phyloP scores from a whole-genome alignment of 1,140 invertebrate genomes.

The Arctopsyche grandis region DNA sequence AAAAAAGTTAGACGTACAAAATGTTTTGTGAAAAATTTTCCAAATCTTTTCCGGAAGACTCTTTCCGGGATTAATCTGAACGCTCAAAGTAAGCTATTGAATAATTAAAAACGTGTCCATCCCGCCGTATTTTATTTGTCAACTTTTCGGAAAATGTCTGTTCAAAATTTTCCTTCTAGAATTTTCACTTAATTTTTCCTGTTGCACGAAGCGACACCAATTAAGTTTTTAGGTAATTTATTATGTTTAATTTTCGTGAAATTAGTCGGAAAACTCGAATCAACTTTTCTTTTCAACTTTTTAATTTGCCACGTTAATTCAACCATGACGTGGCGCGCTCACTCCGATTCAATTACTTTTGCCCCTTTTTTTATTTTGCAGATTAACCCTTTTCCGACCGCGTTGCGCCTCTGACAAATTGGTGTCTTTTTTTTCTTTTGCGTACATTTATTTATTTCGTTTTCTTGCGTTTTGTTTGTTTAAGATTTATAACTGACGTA shows the following conservation, averaged over 20 bases:
- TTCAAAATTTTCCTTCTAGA: not conserved
- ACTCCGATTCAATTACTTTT: not conserved
- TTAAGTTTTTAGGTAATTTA: not conserved
- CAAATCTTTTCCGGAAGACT: too few species aligned
- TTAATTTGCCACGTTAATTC: slow-evolving; percentile 26
- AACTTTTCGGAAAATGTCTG: too few species aligned
- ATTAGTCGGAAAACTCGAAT: slow-evolving; percentile 2
- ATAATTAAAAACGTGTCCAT: too few species aligned
- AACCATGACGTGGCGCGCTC: not conserved
- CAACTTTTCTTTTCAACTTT: slow-evolving; percentile 18
- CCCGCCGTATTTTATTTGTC: too few species aligned
- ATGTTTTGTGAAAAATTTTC: too few species aligned
- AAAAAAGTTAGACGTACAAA: too few species aligned
- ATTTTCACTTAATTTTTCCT: not conserved
- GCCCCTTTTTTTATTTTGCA: not conserved
- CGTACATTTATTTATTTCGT: slow-evolving; percentile 11
- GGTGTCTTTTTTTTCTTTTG: not conserved
- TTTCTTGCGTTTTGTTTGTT: slow-evolving; percentile 16
- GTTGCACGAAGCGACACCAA: not conserved
- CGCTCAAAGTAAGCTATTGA: too few species aligned
- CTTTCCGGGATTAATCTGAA: too few species aligned
- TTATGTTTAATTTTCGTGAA: not conserved
- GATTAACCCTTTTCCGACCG: not conserved
- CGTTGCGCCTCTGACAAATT: not conserved
- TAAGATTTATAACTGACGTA: slow-evolving; percentile 9